These are phyloP conservation scores for Dolichomitus sp. DNA, from an alignment of 2,888 invertebrate species.

Conservation along the genomic window DNA sequence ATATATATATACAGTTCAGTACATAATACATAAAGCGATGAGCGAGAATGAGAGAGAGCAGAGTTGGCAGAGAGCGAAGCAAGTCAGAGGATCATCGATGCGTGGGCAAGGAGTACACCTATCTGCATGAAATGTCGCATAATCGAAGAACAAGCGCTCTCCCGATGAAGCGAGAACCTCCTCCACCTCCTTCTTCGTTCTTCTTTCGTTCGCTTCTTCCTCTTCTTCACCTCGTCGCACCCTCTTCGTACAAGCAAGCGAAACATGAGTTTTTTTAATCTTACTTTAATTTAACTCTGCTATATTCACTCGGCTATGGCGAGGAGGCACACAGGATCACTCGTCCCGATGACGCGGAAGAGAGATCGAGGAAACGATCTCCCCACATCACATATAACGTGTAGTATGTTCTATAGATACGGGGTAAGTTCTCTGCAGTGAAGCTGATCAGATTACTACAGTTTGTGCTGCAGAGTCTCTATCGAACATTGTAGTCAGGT, in stretches of 20 bases:
- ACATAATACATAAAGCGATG: conserved; percentile 53
- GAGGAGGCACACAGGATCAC: conserved; percentile 20
- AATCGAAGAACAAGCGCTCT: conserved; percentile 71
- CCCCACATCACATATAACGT: conserved; percentile 34
- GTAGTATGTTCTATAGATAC: background rate
- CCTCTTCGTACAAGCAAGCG: conserved; percentile 34
- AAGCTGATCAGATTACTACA: conserved; percentile 23
- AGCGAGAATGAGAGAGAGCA: conserved; percentile 36
- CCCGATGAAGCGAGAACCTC: conserved; percentile 61
- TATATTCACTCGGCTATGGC: conserved; percentile 6
- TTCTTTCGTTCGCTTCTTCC: conserved; percentile 15
- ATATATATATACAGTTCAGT: conserved; percentile 15
- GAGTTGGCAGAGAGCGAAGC: conserved; percentile 54
- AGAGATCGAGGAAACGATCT: conserved; percentile 65
- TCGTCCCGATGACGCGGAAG: conserved; percentile 62
- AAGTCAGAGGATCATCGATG: conserved; percentile 67
- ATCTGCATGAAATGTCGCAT: conserved; percentile 75
- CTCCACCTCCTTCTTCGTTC: conserved; percentile 41
- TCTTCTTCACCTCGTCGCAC: conserved; percentile 60
- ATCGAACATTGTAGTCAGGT: conserved; percentile 20
- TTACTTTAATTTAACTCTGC: conserved; percentile 58
- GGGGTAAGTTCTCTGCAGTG: background rate
- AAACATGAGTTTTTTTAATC: conserved; percentile 12
- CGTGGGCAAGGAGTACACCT: conserved; percentile 75
- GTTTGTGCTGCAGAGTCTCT: conserved; percentile 7